Percentiles rank a stretch among this genome's conserved stretches.
Conservation (phyloP, 2,113 vertebrate genomes). For the Callipepla squamata region DNA sequence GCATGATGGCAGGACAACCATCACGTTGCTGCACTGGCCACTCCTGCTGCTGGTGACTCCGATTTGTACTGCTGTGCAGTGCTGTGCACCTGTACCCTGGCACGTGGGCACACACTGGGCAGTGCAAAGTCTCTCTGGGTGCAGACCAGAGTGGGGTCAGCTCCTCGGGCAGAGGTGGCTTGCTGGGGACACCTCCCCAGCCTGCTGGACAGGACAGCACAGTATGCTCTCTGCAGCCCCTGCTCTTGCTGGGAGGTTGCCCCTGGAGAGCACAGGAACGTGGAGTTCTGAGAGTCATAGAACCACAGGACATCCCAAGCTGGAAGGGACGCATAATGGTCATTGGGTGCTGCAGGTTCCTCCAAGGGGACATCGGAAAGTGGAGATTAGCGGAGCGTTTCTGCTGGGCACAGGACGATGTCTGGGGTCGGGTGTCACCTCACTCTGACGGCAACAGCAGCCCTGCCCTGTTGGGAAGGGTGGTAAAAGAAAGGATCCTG, state of each 20-base stretch:
- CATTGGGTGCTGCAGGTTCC: background rate
- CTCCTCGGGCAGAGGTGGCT: background rate
- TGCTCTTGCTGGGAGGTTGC: accelerated
- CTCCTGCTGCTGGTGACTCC: background rate
- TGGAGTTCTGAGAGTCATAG: accelerated
- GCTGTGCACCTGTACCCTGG: accelerated
- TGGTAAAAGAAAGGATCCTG: slow-evolving; percentile 57
- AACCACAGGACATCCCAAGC: background rate
- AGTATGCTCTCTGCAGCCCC: accelerated
- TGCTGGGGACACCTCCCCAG: background rate
- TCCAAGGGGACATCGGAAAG: background rate
- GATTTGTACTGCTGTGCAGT: accelerated
- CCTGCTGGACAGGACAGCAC: background rate
- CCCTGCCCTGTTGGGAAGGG: background rate
- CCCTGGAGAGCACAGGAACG: background rate
- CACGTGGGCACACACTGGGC: accelerated
- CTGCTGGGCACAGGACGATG: background rate
- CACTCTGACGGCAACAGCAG: background rate
- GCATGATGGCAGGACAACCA: accelerated
- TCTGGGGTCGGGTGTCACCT: slow-evolving; percentile 16
- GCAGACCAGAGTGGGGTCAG: background rate
- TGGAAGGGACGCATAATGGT: background rate
- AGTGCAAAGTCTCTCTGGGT: accelerated
- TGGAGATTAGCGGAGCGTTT: slow-evolving; percentile 5
- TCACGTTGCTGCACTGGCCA: background rate